Conservation (phyloP, 2,113 vertebrate species). For the Catharus fuscescens region DNA sequence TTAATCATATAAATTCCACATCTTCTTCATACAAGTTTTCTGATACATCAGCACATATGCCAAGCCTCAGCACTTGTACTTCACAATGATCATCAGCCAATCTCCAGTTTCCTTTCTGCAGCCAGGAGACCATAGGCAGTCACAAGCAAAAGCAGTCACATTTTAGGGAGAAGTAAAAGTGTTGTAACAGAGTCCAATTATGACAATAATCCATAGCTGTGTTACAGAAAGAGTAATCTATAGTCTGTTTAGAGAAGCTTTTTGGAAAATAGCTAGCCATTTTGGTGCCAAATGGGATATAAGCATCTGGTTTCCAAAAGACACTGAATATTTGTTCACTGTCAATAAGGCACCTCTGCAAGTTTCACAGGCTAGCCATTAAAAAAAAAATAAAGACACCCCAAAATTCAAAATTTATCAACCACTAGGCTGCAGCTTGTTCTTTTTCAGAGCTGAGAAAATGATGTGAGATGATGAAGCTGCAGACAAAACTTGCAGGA, state of each 20-base stretch:
- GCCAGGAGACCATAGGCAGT: not conserved
- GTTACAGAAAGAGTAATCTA: not conserved
- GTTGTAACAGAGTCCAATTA: not conserved
- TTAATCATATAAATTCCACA: not conserved
- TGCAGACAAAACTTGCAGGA: not conserved
- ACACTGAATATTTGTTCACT: not conserved
- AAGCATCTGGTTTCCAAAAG: not conserved
- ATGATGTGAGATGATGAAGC: not conserved
- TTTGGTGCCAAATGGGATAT: not conserved
- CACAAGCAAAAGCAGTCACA: not conserved
- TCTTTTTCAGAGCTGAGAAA: not conserved
- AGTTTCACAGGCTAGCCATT: not conserved
- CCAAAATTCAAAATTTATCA: not conserved
- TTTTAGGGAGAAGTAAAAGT: not conserved
- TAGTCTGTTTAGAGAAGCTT: not conserved
- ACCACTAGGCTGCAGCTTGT: not conserved
- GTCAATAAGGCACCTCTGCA: not conserved
- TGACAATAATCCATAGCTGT: not conserved
- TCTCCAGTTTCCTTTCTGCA: not conserved
- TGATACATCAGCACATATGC: not conserved
- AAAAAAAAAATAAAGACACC: not conserved
- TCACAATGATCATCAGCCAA: not conserved
- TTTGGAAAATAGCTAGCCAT: not conserved
- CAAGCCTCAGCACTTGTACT: not conserved
- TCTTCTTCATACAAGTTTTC: not conserved